Conservation (phyloP, 2,888 invertebrate genomes). For the Congeria kusceri region DNA sequence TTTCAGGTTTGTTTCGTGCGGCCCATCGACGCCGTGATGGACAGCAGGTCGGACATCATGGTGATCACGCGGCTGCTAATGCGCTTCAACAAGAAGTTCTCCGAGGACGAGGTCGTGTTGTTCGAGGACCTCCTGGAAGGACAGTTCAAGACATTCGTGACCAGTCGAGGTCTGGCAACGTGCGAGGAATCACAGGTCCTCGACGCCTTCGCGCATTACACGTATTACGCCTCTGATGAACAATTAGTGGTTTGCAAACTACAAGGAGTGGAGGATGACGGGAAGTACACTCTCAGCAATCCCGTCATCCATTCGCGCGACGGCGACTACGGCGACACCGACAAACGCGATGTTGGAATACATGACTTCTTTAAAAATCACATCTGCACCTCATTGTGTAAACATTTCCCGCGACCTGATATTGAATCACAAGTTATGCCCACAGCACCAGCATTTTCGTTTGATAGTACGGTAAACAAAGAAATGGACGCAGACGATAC, state of each 20-base stretch:
- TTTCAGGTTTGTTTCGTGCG: slow-evolving; percentile 41
- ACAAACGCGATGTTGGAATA: slow-evolving; percentile 44
- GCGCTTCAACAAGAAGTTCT: slow-evolving; percentile 53
- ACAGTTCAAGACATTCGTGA: slow-evolving; percentile 52
- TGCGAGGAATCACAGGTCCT: slow-evolving; percentile 38
- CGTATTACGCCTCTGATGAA: slow-evolving; percentile 39
- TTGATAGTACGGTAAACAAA: neutral
- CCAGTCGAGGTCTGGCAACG: slow-evolving; percentile 22
- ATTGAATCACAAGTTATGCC: neutral
- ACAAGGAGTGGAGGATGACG: slow-evolving; percentile 46
- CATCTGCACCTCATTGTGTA: slow-evolving; percentile 47
- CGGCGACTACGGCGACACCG: slow-evolving; percentile 35
- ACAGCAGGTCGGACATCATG: slow-evolving; percentile 61
- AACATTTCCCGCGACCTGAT: slow-evolving; percentile 38
- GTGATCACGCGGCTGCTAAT: slow-evolving; percentile 41
- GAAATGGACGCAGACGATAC: slow-evolving; percentile 5
- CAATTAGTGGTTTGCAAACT: slow-evolving; percentile 46
- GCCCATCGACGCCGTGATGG: slow-evolving; percentile 56
- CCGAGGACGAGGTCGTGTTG: slow-evolving; percentile 51
- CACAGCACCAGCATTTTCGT: neutral
- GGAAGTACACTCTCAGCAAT: slow-evolving; percentile 44
- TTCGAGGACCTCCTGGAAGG: slow-evolving; percentile 59
- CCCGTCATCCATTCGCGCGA: slow-evolving; percentile 51
- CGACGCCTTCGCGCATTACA: slow-evolving; percentile 51
- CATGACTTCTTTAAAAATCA: slow-evolving; percentile 51